Evolutionary conservation across 2,888 invertebrate species (phyloP).

Genomic region (Sarcophaga subvicina): DNA sequence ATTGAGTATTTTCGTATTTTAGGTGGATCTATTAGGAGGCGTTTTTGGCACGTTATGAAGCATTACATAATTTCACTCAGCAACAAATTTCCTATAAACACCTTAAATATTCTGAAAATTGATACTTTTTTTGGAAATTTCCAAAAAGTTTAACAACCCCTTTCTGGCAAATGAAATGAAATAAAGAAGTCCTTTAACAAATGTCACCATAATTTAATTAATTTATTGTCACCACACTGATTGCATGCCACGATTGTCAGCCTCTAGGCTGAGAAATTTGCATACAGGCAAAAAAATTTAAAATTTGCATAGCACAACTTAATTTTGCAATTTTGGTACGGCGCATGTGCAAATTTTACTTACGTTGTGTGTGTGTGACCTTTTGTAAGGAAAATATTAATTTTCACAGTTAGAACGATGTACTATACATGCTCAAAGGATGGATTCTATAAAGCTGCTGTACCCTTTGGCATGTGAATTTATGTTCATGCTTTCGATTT

Average conservation of each 20-base stretch:
- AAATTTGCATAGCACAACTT: slow-evolving; percentile 75
- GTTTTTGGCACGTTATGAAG: slow-evolving; percentile 7
- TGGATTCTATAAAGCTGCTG: slow-evolving; percentile 46
- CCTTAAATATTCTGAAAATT: slow-evolving; percentile 42
- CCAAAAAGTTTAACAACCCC: slow-evolving; percentile 31
- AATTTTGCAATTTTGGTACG: slow-evolving; percentile 67
- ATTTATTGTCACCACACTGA: slow-evolving; percentile 68
- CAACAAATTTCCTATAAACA: neutral
- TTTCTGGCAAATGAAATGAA: neutral
- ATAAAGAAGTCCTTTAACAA: slow-evolving; percentile 45
- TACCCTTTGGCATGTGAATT: slow-evolving; percentile 66
- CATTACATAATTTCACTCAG: neutral
- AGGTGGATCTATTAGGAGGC: slow-evolving; percentile 2
- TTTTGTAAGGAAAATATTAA: slow-evolving; percentile 75
- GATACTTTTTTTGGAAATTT: slow-evolving; percentile 38
- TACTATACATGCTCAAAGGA: neutral
- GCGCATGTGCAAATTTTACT: slow-evolving; percentile 72
- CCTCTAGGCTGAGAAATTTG: slow-evolving; percentile 73
- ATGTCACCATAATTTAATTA: slow-evolving; percentile 66
- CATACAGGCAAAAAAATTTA: slow-evolving; percentile 36
- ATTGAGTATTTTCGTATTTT: no score
- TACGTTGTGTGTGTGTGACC: slow-evolving; percentile 5
- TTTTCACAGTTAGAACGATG: slow-evolving; percentile 77
- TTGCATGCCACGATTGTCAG: slow-evolving; percentile 60
- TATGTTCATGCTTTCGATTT: slow-evolving; percentile 50